A percentile compares a stretch with the other conserved stretches of the same genome.
phyloP scores from a whole-genome alignment of 2,888 invertebrate species.

The Oegoconia quadripuncta region DNA sequence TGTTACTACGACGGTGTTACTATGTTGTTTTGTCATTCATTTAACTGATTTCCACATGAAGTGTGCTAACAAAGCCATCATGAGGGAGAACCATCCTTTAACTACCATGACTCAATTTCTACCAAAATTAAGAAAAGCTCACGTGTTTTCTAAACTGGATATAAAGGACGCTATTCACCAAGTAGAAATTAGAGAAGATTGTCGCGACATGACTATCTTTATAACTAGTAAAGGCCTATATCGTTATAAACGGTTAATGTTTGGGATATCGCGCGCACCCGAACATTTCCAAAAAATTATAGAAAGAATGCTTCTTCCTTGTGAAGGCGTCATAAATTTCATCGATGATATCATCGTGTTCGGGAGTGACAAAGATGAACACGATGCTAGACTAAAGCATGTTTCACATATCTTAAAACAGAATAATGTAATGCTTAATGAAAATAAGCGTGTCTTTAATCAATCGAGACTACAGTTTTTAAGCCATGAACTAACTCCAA shows the following conservation, averaged over 20 bases:
- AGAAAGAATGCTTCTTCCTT: conserved; percentile 23
- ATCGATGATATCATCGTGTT: conserved; percentile 29
- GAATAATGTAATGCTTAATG: conserved; percentile 21
- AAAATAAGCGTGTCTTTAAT: conserved; percentile 20
- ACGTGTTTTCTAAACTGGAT: conserved; percentile 18
- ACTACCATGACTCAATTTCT: conserved; percentile 23
- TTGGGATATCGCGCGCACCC: conserved; percentile 41
- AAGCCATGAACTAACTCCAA: conserved; percentile 19
- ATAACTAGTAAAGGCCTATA: conserved; percentile 20
- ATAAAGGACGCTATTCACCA: conserved; percentile 22
- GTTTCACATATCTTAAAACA: conserved; percentile 17
- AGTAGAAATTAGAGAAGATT: conserved; percentile 13
- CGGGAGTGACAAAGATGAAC: conserved; percentile 17
- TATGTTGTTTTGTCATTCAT: no score
- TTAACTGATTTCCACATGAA: no score
- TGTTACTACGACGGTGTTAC: no score
- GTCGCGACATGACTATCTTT: conserved; percentile 22
- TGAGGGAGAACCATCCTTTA: conserved; percentile 21
- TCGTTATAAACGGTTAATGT: conserved; percentile 40
- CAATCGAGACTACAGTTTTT: conserved; percentile 14
- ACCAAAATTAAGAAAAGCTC: conserved; percentile 23
- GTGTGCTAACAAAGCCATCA: conserved; percentile 18
- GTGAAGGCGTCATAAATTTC: conserved; percentile 25
- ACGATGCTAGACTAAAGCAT: conserved; percentile 18
- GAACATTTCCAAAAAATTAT: conserved; percentile 29